These are phyloP conservation scores for Heteromormyrus szaboi DNA, from an alignment of 2,797 vertebrate species.

Conservation along the genomic window DNA sequence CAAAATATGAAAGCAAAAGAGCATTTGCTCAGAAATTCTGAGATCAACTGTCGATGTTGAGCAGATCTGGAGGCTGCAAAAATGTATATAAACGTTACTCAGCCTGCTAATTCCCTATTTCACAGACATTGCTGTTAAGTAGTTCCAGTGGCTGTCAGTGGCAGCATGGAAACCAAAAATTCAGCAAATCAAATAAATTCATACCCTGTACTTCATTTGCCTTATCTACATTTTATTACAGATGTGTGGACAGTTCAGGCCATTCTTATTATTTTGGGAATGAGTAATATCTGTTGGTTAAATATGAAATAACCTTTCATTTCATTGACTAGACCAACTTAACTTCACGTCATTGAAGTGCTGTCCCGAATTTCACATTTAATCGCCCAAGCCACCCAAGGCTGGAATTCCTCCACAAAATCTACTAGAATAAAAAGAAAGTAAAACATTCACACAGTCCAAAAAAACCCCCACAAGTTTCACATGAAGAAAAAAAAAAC, in stretches of 20 bases:
- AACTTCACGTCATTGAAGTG: neutral
- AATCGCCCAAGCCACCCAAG: neutral
- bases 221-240: neutral
- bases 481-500: neutral
- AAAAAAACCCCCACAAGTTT: neutral
- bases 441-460: neutral
- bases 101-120: neutral
- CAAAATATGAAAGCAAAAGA: neutral
- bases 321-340: neutral
- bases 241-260: neutral
- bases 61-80: neutral
- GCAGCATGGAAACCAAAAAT: neutral
- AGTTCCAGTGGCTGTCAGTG: neutral
- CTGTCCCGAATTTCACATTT: neutral
- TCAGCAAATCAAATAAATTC: neutral
- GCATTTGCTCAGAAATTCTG: neutral
- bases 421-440: neutral
- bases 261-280: neutral
- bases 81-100: neutral
- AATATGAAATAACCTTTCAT: neutral
- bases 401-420: neutral
- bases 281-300: neutral
- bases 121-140: neutral
- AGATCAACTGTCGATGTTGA: neutral
- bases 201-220: neutral